Evolutionary conservation across 2,797 vertebrate species (phyloP), one percentile per base, ranked within the genome.

Genomic region (Acanthurus leucopareius): DNA sequence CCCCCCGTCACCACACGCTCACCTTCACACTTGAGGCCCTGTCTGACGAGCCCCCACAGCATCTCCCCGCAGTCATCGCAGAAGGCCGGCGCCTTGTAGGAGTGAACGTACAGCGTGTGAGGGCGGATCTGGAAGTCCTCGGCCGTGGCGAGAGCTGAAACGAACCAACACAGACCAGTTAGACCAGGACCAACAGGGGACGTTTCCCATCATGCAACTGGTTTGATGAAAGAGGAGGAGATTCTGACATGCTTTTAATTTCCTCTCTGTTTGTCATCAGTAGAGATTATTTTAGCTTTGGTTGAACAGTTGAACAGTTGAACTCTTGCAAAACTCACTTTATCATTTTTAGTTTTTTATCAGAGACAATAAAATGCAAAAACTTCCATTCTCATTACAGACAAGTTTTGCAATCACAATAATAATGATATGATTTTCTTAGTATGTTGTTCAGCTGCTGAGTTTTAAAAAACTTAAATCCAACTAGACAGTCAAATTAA

Each of bases 61-160:
- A 97, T 97, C 90, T 97, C 97, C 60, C 97, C 97, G 0, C 97
- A 97, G 94, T 97, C 96, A 81, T 97, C 97, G 82, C 97, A 97
- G 91, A 97, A 97, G 40, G 97, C 97, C 77, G 97, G 97, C 51
- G 97, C 96, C 92, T 97, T 97, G 92, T 97, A 97, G 82, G 97
- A 97, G 94, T 97, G 97, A 28, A 97, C 97, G 61, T 96, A 97
- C 45, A 97, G 96, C 17, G 96, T 78, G 84, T 97, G 97, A 71
- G 97, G 97, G 53, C 97, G 95, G 87, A 97, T 97, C 95, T 97
- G 97, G 92, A 97, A 97, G 83, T 97, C 97, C 93, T 97, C 96
- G 45, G 97, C 95, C 16, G 96, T 97, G 86, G 96, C 97, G 48
- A 96, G 94, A 90, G 97, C 97, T 97, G 95, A 25, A 59, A 80